Percentiles rank a stretch among this genome's conserved stretches.
Conservation (phyloP, 2,797 vertebrate genomes). For the Eulemur coronatus region DNA sequence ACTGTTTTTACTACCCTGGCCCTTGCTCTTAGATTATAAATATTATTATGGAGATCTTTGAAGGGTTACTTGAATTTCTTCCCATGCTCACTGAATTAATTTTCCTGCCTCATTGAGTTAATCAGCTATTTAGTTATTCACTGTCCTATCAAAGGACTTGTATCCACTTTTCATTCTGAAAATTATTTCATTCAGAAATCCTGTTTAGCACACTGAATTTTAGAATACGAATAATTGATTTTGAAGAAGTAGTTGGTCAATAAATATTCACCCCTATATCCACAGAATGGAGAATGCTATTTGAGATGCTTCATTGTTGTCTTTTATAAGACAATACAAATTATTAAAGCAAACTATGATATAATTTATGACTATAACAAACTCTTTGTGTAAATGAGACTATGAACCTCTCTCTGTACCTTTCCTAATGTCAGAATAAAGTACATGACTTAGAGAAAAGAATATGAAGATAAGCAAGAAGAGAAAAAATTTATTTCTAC, state of each 20-base stretch:
- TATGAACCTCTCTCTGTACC: background rate
- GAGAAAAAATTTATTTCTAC: background rate
- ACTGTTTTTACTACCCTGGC: background rate
- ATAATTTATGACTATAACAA: background rate
- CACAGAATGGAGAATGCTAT: background rate
- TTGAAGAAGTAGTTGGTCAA: conserved; percentile 8
- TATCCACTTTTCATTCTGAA: background rate
- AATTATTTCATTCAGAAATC: conserved; percentile 31
- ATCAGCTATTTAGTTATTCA: conserved; percentile 51
- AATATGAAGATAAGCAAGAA: background rate
- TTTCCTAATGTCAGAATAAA: conserved; percentile 31
- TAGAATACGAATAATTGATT: conserved; percentile 8
- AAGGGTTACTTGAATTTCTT: conserved; percentile 3
- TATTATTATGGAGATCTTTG: background rate
- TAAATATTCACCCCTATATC: background rate
- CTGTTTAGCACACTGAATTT: background rate
- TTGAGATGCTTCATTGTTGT: background rate
- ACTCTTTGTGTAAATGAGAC: conserved; percentile 23
- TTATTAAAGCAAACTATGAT: conserved; percentile 28
- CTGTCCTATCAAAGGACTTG: conserved; percentile 28
- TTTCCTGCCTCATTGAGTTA: conserved; percentile 8
- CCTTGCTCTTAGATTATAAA: background rate
- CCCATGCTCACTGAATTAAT: background rate
- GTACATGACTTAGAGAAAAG: background rate
- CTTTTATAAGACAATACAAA: conserved; percentile 3